Evolutionary conservation across 2,797 vertebrate genomes (phyloP).

Genomic region (Hephaestus fuliginosus): DNA sequence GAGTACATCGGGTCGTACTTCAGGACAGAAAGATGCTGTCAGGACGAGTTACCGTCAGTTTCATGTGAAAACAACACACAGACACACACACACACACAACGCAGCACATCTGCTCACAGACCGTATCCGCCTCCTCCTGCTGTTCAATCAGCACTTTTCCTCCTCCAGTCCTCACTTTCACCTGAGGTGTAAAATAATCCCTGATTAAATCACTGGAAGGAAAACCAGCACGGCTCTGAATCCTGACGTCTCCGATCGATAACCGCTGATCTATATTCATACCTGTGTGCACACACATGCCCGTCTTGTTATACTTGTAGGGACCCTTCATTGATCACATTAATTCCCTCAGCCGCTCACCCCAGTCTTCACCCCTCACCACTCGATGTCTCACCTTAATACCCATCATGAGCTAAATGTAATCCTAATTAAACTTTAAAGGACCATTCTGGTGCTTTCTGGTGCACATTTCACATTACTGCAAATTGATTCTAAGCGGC

Average conservation of each 20-base stretch:
- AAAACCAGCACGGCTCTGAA: conserved; percentile 47
- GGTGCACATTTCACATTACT: neutral
- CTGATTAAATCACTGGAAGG: conserved; percentile 45
- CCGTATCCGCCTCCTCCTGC: neutral
- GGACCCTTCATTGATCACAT: conserved; percentile 35
- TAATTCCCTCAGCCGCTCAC: conserved; percentile 37
- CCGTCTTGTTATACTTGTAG: neutral
- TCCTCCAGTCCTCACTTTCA: conserved; percentile 4
- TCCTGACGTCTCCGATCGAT: conserved; percentile 52
- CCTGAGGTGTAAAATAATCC: conserved; percentile 44
- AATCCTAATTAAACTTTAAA: conserved; percentile 47
- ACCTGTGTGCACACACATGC: conserved; percentile 29
- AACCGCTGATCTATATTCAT: conserved; percentile 53
- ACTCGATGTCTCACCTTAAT: conserved; percentile 26
- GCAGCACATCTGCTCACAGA: conserved; percentile 5
- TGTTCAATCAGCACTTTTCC: neutral
- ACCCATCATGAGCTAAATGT: conserved; percentile 40
- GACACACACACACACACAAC: no score
- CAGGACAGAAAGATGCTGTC: neutral
- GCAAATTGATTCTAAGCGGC: neutral
- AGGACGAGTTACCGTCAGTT: conserved; percentile 2
- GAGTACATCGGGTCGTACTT: neutral
- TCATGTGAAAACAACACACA: neutral
- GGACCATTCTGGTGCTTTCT: conserved; percentile 12
- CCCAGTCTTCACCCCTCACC: conserved; percentile 26